Conservation (phyloP, 2,113 vertebrate genomes). For the Shinisaurus crocodilurus region DNA sequence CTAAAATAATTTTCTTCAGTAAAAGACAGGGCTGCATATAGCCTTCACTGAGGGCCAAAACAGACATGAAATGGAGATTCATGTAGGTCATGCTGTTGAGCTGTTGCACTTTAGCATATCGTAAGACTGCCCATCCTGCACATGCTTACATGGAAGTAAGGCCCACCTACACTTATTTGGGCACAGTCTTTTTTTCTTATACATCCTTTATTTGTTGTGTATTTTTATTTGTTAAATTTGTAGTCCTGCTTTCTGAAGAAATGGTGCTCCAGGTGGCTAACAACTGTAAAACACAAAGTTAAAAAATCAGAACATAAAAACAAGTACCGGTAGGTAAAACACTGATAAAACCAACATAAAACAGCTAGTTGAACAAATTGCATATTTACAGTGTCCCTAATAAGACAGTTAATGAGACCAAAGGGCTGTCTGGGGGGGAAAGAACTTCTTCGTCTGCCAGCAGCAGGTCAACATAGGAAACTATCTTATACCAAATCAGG, state of each 20-base stretch:
- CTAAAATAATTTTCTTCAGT: too few relatives aligned
- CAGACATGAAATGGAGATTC: neutral
- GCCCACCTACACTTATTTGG: too few relatives aligned
- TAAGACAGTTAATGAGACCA: neutral
- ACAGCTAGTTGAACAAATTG: neutral
- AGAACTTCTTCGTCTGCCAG: too few relatives aligned
- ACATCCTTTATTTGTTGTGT: neutral
- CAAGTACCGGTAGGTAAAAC: neutral
- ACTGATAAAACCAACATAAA: neutral
- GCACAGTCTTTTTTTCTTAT: neutral
- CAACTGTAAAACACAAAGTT: neutral
- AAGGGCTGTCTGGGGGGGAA: neutral
- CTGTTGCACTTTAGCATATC: too few relatives aligned
- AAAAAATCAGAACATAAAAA: neutral
- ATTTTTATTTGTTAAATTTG: neutral
- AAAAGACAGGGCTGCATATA: constrained; percentile 2
- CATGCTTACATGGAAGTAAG: neutral
- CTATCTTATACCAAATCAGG: neutral
- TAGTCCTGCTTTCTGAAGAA: neutral
- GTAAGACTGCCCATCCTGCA: too few relatives aligned
- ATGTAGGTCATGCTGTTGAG: neutral
- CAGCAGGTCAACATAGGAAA: too few relatives aligned
- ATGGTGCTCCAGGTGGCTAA: too few relatives aligned
- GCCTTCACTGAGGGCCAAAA: neutral
- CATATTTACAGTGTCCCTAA: neutral